Conservation (phyloP, 92 coral and sea anemone species). For the Muricea muricata region DNA sequence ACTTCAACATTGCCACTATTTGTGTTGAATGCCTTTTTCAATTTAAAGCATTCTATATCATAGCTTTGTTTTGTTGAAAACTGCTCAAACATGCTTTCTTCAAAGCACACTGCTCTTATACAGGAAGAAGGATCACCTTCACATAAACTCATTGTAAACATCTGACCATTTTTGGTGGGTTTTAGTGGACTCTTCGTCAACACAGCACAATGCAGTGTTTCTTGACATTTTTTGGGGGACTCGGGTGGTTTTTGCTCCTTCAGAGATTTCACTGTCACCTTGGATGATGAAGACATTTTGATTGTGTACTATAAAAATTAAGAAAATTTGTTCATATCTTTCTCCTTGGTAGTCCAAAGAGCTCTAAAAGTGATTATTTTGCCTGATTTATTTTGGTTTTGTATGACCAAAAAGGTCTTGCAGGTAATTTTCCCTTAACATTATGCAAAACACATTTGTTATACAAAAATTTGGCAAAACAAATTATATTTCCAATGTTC, state of each 20-base stretch:
- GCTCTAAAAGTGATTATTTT: no score
- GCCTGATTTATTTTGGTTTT: no score
- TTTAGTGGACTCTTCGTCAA: not conserved
- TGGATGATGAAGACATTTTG: no score
- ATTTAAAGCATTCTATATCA: not conserved
- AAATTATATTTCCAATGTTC: no score
- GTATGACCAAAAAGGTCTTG: no score
- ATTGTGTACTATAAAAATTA: not conserved
- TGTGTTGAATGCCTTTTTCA: not conserved
- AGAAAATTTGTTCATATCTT: no score
- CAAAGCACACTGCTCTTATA: not conserved
- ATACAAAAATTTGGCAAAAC: no score
- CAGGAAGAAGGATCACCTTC: not conserved
- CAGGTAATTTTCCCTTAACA: no score
- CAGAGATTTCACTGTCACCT: not conserved
- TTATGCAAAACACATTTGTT: no score
- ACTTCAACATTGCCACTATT: not conserved
- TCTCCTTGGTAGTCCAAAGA: no score
- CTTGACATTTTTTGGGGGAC: not conserved
- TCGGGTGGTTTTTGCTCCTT: not conserved
- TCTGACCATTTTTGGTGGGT: not conserved
- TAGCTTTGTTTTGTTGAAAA: not conserved
- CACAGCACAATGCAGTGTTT: not conserved
- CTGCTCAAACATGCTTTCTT: no score
- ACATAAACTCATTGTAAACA: not conserved